Conservation (phyloP, 2,113 vertebrate species). For the Dunckerocampus dactyliophorus region DNA sequence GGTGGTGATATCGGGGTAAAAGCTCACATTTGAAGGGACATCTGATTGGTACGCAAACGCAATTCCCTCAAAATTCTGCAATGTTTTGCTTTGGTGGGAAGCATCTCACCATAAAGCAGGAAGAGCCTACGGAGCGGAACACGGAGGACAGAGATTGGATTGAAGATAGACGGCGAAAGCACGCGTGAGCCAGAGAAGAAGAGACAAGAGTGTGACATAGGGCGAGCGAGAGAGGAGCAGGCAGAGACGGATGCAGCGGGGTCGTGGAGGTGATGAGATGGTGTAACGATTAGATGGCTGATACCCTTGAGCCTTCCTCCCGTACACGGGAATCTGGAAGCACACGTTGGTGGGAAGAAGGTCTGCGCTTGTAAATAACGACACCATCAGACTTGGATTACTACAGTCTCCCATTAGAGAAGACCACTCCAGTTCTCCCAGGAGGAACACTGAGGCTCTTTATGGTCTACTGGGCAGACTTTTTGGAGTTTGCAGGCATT, state of each 20-base stretch:
- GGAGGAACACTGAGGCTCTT: background rate
- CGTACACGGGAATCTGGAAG: constrained; percentile 27
- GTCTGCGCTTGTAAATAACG: constrained; percentile 51
- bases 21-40: constrained; percentile 2
- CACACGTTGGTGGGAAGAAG: constrained; percentile 25
- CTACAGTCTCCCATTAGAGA: constrained; percentile 45
- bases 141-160: constrained; percentile 43
- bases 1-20: background rate
- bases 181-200: constrained; percentile 22
- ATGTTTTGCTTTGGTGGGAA: constrained; percentile 13
- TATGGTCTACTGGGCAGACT: constrained; percentile 16
- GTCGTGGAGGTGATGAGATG: constrained; percentile 64
- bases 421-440: constrained; percentile 21
- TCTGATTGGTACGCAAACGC: background rate
- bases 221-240: constrained; percentile 37
- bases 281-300: constrained; percentile 72
- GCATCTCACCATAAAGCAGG: constrained; percentile 17
- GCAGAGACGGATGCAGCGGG: constrained; percentile 63
- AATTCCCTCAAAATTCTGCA: constrained; percentile 17
- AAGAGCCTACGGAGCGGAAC: constrained; percentile 37
- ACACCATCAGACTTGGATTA: constrained; percentile 64
- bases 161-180: constrained; percentile 47
- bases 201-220: constrained; percentile 35
- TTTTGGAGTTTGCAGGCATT: constrained; percentile 2
- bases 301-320: constrained; percentile 63